phyloP scores from a whole-genome alignment of 2,797 vertebrate genomes.

The Lemur catta region DNA sequence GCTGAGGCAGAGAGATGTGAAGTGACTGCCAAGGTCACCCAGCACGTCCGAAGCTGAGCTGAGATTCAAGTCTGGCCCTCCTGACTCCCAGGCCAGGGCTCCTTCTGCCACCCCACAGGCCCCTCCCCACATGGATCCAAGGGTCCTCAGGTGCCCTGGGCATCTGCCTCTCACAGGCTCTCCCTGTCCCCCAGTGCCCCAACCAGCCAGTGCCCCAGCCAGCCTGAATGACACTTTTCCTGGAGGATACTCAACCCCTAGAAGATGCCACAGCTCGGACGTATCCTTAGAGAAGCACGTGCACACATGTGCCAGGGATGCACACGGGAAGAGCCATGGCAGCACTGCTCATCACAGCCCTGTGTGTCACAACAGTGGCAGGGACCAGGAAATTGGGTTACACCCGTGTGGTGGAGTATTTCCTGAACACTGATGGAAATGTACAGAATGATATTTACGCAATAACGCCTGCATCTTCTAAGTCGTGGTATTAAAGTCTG shows the following conservation, averaged over 20 bases:
- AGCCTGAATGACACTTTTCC: neutral
- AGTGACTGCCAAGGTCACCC: neutral
- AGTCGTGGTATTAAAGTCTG: conserved; percentile 88
- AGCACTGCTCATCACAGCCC: neutral
- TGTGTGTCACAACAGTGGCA: no score
- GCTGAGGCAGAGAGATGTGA: neutral
- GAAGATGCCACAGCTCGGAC: neutral
- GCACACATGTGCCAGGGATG: neutral
- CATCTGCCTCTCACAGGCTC: neutral
- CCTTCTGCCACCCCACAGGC: neutral
- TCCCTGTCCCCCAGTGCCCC: neutral
- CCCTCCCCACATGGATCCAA: no score
- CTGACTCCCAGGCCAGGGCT: neutral
- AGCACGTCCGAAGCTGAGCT: neutral
- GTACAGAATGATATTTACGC: conserved; percentile 97
- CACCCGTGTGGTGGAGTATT: conserved; percentile 7
- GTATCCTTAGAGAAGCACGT: neutral
- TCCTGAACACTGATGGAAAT: conserved; percentile 90
- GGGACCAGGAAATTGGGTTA: neutral
- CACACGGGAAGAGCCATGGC: no score
- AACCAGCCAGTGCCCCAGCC: neutral
- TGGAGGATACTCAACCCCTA: neutral
- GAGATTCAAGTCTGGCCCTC: neutral
- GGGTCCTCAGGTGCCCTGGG: neutral
- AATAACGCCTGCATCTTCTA: conserved; percentile 95